Conservation (phyloP, 2,797 vertebrate genomes). For the Aplochiton taeniatus region DNA sequence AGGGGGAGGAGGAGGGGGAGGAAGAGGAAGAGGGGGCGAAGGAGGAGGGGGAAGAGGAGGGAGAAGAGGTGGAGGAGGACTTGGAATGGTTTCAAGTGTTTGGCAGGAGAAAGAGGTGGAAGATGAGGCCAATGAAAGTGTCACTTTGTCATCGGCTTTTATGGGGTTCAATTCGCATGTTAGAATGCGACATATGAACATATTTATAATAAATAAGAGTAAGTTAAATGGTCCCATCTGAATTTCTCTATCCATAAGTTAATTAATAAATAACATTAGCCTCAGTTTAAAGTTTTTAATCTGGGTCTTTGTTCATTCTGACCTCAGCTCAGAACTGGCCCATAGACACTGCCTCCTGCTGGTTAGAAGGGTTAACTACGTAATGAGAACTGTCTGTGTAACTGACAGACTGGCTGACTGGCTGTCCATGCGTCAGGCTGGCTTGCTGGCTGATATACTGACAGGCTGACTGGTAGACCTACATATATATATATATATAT, state of each 20-base stretch:
- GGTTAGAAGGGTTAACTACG: conserved; percentile 45
- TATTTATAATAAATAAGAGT: not conserved
- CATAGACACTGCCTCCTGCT: conserved; percentile 71
- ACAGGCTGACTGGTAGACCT: too few species aligned
- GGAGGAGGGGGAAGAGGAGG: too few species aligned
- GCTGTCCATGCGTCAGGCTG: not conserved
- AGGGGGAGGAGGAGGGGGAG: not conserved
- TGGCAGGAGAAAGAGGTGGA: too few species aligned
- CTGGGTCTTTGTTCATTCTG: not conserved
- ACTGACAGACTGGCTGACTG: conserved; percentile 7
- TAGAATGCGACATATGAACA: too few species aligned
- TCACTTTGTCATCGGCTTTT: too few species aligned
- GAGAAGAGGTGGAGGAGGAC: not conserved
- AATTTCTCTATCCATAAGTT: not conserved
- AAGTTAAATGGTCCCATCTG: not conserved
- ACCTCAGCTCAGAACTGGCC: conserved; percentile 36
- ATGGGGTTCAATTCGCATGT: too few species aligned
- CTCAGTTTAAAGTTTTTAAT: not conserved
- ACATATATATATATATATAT: too few species aligned
- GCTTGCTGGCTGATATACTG: not conserved
- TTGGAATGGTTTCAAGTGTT: too few species aligned
- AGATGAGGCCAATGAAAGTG: too few species aligned
- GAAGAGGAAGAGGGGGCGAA: too few species aligned
- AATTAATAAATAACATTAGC: not conserved
- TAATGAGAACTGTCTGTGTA: not conserved